A percentile compares a stretch with the other conserved stretches of the same genome.
phyloP scores from a whole-genome alignment of 2,113 vertebrate species.

The Hypomesus transpacificus region DNA sequence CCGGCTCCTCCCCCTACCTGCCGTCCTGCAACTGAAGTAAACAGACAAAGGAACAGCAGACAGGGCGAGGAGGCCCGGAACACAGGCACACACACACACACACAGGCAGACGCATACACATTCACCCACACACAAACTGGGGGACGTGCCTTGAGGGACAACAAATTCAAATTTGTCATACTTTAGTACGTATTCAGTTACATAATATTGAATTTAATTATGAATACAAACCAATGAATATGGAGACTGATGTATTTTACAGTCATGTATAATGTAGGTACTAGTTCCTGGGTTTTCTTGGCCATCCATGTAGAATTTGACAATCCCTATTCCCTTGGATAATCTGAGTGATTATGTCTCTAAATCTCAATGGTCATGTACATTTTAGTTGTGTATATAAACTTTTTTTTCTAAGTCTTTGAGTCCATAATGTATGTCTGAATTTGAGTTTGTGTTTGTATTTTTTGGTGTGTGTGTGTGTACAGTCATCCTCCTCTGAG shows the following conservation, averaged over 20 bases:
- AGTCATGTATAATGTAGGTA: background rate
- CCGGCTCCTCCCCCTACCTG: too few relatives aligned
- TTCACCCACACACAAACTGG: too few relatives aligned
- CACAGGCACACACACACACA: too few relatives aligned
- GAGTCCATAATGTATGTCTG: background rate
- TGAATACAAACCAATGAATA: background rate
- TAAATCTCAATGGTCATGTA: background rate
- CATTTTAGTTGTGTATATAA: background rate
- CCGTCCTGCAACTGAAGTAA: too few relatives aligned
- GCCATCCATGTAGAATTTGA: too few relatives aligned
- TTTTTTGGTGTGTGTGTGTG: constrained; percentile 15
- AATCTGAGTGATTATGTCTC: constrained; percentile 26
- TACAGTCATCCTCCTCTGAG: constrained; percentile 18
- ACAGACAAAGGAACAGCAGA: too few relatives aligned
- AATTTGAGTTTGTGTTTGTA: constrained; percentile 19
- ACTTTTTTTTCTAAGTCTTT: too few relatives aligned
- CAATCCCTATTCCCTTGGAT: background rate
- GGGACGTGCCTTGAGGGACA: too few relatives aligned
- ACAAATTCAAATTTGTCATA: too few relatives aligned
- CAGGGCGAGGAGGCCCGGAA: too few relatives aligned
- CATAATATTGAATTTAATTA: background rate
- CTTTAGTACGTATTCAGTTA: background rate
- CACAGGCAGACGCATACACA: too few relatives aligned
- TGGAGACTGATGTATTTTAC: background rate
- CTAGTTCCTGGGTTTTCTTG: background rate